Base-by-base conservation (phyloP, 2,888 invertebrate species). In the Dermolepida albohirtum region DNA sequence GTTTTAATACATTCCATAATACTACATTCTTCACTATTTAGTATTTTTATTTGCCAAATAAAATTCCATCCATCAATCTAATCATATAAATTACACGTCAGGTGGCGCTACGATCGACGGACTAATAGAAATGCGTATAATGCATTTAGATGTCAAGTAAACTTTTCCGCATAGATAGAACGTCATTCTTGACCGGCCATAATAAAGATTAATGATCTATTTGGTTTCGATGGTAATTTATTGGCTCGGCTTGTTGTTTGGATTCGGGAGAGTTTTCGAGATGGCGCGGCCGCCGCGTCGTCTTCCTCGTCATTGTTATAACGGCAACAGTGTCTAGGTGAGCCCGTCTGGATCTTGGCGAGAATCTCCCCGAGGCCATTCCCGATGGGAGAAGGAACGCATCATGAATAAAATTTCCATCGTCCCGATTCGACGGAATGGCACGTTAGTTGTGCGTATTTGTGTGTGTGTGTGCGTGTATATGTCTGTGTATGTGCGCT, bases 161-260 rank as follows among this genome's bases (percentile, higher is more conserved):
- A 47, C 49, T 27, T 47, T 44, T 54, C 29, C 52, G 64, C 40
- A 22, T 65, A 65, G 64, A 65, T 12, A 52, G 29, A 51, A 43
- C 12, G 54, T 65, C 54, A 52, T 44, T 54, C 43, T 54, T 10
- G 44, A 41, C 57, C 69, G 68, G 65, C 67, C 68, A 64, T 72
- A 70, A 72, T 70, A 65, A 72, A 69, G 72, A 72, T 72, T 72
- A 72, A 72, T 65, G 70, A 67, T 72, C 17, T 22, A n/a, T 40
- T 40, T 65, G 41, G 40, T 41, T 54, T 52, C 64, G 44, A 52
- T 43, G 52, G 29, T 54, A 65, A 54, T 65, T 54, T 54, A 65
- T 65, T 6, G 51, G 27, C 10, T 54, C 5, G 51, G 44, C 6
- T 40, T 40, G 39, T 17, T 17, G n/a, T 39, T 40, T 4, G 11